phyloP scores from a whole-genome alignment of 1,140 invertebrate species.

The Drosophila bocqueti region DNA sequence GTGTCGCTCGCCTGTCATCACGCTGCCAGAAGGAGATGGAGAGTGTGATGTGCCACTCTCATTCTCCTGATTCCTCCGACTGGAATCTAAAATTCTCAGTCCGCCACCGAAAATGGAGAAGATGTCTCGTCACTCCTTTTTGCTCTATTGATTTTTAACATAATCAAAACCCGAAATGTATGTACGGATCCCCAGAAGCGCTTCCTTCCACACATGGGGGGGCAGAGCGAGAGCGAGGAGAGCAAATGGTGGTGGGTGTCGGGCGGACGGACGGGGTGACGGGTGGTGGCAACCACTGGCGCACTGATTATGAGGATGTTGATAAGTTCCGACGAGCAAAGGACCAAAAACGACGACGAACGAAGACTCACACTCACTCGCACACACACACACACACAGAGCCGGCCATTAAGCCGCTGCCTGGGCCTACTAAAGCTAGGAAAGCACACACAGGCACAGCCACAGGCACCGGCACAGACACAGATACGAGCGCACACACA shows the following conservation, averaged over 20 bases:
- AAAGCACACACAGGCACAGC: conserved; percentile 11
- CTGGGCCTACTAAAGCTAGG: conserved; percentile 45
- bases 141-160: conserved; percentile 85
- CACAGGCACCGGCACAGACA: conserved; percentile 26
- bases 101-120: conserved; percentile 10
- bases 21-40: conserved; percentile 42
- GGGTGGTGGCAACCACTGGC: conserved; percentile 58
- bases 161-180: conserved; percentile 82
- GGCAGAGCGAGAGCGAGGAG: conserved; percentile 23
- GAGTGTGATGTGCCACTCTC: conserved; percentile 37
- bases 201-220: conserved; percentile 69
- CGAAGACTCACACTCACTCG: conserved; percentile 57
- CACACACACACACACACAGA: conserved; percentile 42
- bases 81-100: conserved; percentile 42
- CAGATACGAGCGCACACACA: conserved; percentile 38
- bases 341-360: conserved; percentile 58
- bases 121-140: conserved; percentile 75
- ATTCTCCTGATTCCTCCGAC: neutral
- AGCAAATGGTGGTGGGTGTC: conserved; percentile 15
- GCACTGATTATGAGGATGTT: conserved; percentile 82
- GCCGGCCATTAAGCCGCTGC: conserved; percentile 49
- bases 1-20: conserved; percentile 67
- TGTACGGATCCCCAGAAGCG: conserved; percentile 64
- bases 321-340: conserved; percentile 73
- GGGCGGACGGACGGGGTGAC: conserved; percentile 7